Evolutionary conservation across 2,797 vertebrate species (phyloP).

Genomic region (Melanotaenia boesemani): DNA sequence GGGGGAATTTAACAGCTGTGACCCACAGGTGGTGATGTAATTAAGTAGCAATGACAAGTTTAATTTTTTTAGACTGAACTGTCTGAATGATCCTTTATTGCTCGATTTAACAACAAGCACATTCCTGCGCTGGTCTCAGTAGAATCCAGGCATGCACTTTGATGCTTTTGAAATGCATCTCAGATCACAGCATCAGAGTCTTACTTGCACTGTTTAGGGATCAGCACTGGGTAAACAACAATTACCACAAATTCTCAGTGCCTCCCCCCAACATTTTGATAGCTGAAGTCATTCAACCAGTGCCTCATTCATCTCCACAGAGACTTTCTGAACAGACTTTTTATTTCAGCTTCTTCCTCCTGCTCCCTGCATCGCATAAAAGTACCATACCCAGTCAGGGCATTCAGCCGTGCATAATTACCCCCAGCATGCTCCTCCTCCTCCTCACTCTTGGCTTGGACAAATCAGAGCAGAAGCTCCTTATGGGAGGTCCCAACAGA

Average conservation of each 20-base stretch:
- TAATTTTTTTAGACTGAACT: slow-evolving; percentile 5
- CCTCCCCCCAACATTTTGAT: slow-evolving; percentile 44
- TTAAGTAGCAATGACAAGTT: background rate
- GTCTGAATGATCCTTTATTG: slow-evolving; percentile 22
- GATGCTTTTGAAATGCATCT: slow-evolving; percentile 54
- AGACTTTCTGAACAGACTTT: slow-evolving; percentile 51
- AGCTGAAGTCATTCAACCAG: slow-evolving; percentile 55
- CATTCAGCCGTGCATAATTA: slow-evolving; percentile 72
- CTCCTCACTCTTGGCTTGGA: slow-evolving; percentile 43
- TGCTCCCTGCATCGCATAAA: slow-evolving; percentile 41
- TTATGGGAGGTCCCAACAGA: slow-evolving; percentile 54
- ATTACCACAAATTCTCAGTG: slow-evolving; percentile 49
- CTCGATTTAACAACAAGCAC: slow-evolving; percentile 25
- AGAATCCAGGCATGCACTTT: slow-evolving; percentile 18
- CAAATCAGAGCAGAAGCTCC: slow-evolving; percentile 59
- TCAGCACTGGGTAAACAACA: slow-evolving; percentile 56
- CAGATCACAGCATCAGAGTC: slow-evolving; percentile 40
- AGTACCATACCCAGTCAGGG: slow-evolving; percentile 67
- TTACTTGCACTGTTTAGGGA: slow-evolving; percentile 44
- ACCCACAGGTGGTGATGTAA: background rate
- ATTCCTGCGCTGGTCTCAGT: slow-evolving; percentile 11
- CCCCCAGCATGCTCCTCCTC: slow-evolving; percentile 57
- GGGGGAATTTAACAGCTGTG: background rate
- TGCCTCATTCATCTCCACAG: slow-evolving; percentile 40
- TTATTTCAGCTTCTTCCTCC: slow-evolving; percentile 36